phyloP scores from a whole-genome alignment of 2,113 vertebrate species.

The Pogonocichla stellata region DNA sequence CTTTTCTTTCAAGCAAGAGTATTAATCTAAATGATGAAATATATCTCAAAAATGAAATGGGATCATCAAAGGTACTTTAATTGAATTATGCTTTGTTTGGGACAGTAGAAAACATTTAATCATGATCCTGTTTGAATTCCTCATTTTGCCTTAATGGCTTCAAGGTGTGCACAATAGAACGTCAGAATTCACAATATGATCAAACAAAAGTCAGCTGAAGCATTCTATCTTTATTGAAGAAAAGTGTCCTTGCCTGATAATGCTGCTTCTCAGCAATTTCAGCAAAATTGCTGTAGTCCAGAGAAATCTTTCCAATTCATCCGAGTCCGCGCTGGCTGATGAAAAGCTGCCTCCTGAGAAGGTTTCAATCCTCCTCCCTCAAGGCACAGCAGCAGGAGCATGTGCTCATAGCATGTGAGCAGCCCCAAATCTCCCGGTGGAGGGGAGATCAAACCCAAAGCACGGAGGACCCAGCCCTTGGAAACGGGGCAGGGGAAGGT shows the following conservation, averaged over 20 bases:
- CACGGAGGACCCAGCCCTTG: not conserved
- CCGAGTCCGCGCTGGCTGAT: not conserved
- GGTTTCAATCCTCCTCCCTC: not conserved
- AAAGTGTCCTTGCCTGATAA: constrained; percentile 1
- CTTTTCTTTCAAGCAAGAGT: not conserved
- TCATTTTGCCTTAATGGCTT: not conserved
- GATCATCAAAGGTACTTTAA: constrained; percentile 1
- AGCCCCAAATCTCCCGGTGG: not conserved
- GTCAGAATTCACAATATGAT: not conserved
- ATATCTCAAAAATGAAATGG: not conserved
- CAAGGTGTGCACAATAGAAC: not conserved
- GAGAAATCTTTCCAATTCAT: not conserved
- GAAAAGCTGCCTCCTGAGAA: constrained; percentile 15
- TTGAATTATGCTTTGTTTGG: not conserved
- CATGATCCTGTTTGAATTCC: not conserved
- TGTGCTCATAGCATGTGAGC: not conserved
- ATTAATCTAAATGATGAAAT: not conserved
- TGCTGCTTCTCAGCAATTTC: not conserved
- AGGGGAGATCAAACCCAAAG: not conserved
- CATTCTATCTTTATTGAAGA: not conserved
- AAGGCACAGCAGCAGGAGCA: not conserved
- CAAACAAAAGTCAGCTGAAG: constrained; percentile 1
- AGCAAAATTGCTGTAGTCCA: not conserved
- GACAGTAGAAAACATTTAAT: not conserved
- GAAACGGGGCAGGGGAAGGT: not conserved